phyloP scores from a whole-genome alignment of 2,888 invertebrate species.

The Mactromeris polynyma region DNA sequence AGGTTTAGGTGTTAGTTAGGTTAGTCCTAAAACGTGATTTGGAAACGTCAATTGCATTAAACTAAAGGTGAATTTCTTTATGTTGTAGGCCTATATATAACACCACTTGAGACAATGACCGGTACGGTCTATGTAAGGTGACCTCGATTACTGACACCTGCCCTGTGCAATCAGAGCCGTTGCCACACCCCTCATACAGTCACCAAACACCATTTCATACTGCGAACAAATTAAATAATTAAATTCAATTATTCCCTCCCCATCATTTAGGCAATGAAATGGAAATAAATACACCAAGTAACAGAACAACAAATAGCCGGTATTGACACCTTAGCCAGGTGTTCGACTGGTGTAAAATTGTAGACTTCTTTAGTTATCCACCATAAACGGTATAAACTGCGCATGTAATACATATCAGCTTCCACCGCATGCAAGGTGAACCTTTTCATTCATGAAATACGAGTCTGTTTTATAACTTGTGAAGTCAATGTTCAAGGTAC shows the following conservation, averaged over 20 bases:
- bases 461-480: not conserved
- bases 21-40: too few relatives aligned
- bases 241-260: not conserved
- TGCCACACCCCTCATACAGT: not conserved
- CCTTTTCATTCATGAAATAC: not conserved
- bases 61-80: too few relatives aligned
- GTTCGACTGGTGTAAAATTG: not conserved
- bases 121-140: not conserved
- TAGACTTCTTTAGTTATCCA: not conserved
- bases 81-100: too few relatives aligned
- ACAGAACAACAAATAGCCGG: not conserved
- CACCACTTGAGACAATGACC: not conserved
- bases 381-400: not conserved
- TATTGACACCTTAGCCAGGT: conserved; percentile 5
- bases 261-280: conserved; percentile 1
- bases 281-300: not conserved
- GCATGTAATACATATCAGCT: not conserved
- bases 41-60: too few relatives aligned
- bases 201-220: not conserved
- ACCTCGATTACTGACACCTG: not conserved
- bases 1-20: too few relatives aligned
- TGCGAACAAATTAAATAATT: conserved; percentile 6
- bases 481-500: not conserved
- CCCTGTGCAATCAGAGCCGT: not conserved
- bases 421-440: not conserved